Evolutionary conservation across 2,888 invertebrate species (phyloP).

Genomic region (Polyommatus iphigenia): DNA sequence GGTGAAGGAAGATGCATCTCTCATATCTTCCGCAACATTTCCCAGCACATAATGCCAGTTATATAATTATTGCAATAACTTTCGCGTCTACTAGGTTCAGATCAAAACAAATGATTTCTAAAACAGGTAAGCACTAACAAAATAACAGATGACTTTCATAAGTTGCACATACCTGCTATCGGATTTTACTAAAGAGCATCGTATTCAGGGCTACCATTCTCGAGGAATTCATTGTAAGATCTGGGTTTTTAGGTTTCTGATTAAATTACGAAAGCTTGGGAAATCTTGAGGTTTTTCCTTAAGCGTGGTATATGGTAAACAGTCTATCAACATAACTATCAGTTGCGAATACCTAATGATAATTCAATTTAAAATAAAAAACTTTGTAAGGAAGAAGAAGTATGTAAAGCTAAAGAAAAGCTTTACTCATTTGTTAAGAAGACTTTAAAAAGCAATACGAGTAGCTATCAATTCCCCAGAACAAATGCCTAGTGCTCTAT

Average conservation of each 20-base stretch:
- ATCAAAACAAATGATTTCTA: conserved; percentile 3
- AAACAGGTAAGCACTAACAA: not conserved
- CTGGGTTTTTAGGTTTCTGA: conserved; percentile 17
- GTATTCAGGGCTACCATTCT: conserved; percentile 22
- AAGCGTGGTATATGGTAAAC: not conserved
- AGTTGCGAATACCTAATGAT: not conserved
- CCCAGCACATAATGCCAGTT: not conserved
- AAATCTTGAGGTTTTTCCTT: conserved; percentile 18
- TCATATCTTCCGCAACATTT: not conserved
- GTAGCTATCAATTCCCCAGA: not conserved
- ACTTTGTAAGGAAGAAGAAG: not conserved
- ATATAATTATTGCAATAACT: not conserved
- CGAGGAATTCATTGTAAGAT: conserved; percentile 3
- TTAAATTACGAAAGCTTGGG: conserved; percentile 10
- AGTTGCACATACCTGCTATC: conserved; percentile 23
- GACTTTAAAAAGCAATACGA: not conserved
- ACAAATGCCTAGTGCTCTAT: not conserved
- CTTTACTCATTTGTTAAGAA: not conserved
- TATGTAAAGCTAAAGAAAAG: not conserved
- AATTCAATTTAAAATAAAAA: not conserved
- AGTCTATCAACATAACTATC: not conserved
- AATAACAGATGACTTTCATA: conserved; percentile 25
- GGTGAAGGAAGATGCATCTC: not conserved
- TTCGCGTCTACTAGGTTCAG: not conserved
- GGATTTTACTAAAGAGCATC: conserved; percentile 34